phyloP scores from a whole-genome alignment of 2,113 vertebrate genomes.

The Petroica traversi region DNA sequence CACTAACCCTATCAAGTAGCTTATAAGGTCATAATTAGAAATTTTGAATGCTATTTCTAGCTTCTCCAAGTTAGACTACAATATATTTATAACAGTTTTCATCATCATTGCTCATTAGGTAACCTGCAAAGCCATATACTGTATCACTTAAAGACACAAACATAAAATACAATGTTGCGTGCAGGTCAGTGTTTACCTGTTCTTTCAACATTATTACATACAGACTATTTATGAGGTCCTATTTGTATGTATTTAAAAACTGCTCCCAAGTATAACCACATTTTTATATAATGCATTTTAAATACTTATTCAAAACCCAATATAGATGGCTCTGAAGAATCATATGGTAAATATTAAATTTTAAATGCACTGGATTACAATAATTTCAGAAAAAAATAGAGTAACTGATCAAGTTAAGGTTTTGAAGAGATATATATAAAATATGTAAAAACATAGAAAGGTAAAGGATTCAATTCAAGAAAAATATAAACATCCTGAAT shows the following conservation, averaged over 20 bases:
- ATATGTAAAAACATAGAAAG: neutral
- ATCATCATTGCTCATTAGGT: constrained; percentile 28
- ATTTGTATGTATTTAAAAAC: neutral
- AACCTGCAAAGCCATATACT: constrained; percentile 5
- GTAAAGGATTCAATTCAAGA: neutral
- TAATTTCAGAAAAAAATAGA: neutral
- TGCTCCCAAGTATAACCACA: neutral
- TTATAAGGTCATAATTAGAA: constrained; percentile 36
- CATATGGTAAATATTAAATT: neutral
- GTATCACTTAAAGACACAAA: constrained; percentile 39
- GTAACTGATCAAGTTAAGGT: neutral
- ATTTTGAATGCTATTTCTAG: constrained; percentile 38
- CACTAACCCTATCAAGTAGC: constrained; percentile 6
- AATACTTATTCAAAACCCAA: neutral
- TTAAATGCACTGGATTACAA: neutral
- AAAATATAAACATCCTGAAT: neutral
- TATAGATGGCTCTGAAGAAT: neutral
- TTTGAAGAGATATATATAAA: neutral
- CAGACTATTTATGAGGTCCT: neutral
- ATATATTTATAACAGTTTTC: constrained; percentile 59
- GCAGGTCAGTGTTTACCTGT: neutral
- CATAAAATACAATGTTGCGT: neutral
- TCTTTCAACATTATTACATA: neutral
- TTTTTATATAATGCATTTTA: neutral
- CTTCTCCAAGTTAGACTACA: constrained; percentile 3